phyloP scores from a whole-genome alignment of 2,888 invertebrate species.

The Zaprionus lineosus region DNA sequence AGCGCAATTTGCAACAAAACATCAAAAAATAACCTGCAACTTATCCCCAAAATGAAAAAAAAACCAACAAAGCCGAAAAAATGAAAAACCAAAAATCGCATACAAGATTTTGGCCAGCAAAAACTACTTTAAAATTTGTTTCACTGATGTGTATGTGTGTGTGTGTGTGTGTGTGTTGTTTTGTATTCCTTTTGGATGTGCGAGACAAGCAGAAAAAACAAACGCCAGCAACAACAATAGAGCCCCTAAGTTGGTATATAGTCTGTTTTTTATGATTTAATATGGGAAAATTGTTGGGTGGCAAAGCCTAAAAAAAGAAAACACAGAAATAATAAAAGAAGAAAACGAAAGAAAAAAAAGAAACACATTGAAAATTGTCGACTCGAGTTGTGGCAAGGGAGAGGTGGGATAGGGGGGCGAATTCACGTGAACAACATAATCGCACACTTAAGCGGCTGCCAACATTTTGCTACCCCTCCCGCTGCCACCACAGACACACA shows the following conservation, averaged over 20 bases:
- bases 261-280: slow-evolving; percentile 75
- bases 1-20: slow-evolving; percentile 55
- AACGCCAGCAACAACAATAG: slow-evolving; percentile 35
- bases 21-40: slow-evolving; percentile 37
- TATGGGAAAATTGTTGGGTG: slow-evolving; percentile 65
- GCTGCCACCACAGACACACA: neutral
- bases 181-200: slow-evolving; percentile 32
- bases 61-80: slow-evolving; percentile 14
- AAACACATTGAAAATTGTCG: slow-evolving; percentile 27
- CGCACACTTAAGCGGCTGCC: slow-evolving; percentile 58
- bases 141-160: slow-evolving; percentile 12
- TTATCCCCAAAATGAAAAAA: slow-evolving; percentile 20
- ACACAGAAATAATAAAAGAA: no score
- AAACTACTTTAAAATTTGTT: slow-evolving; percentile 30
- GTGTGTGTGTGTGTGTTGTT: slow-evolving; percentile 18
- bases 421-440: slow-evolving; percentile 60
- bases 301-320: slow-evolving; percentile 36
- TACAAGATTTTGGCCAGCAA: slow-evolving; percentile 32
- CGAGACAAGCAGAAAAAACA: slow-evolving; percentile 11
- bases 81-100: slow-evolving; percentile 17
- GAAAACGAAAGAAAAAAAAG: slow-evolving; percentile 24
- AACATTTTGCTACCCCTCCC: slow-evolving; percentile 30
- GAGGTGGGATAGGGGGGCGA: neutral
- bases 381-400: neutral
- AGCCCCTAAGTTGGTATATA: slow-evolving; percentile 28